phyloP scores from a whole-genome alignment of 2,888 invertebrate species.

The Andricus quercusramuli region DNA sequence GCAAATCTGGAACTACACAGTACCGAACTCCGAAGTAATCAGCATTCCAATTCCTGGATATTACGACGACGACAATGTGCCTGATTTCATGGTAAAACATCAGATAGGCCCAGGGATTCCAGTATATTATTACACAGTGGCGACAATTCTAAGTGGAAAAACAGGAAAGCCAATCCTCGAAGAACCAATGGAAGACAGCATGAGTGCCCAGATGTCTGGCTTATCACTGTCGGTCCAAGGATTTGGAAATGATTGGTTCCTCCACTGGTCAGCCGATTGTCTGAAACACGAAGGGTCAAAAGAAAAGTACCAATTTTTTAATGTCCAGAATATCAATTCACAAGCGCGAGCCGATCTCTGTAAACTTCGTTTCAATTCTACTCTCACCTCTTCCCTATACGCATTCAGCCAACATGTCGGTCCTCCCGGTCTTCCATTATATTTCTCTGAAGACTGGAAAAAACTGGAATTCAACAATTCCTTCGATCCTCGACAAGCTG shows the following conservation, averaged over 20 bases:
- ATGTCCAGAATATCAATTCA: constrained; percentile 61
- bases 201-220: constrained; percentile 83
- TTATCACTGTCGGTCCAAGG: constrained; percentile 82
- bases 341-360: constrained; percentile 82
- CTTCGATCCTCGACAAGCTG: constrained; percentile 79
- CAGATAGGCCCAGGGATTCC: constrained; percentile 86
- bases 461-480: constrained; percentile 77
- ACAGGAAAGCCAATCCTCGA: constrained; percentile 82
- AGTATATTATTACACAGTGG: constrained; percentile 86
- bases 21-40: constrained; percentile 85
- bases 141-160: constrained; percentile 81
- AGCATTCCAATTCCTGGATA: constrained; percentile 89
- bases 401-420: constrained; percentile 84
- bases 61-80: constrained; percentile 87
- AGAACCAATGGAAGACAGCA: constrained; percentile 81
- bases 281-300: constrained; percentile 77
- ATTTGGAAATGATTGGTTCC: constrained; percentile 87
- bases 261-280: constrained; percentile 89
- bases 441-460: constrained; percentile 82
- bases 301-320: constrained; percentile 80
- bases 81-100: constrained; percentile 89
- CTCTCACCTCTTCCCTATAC: constrained; percentile 84
- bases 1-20: constrained; percentile 87
- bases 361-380: constrained; percentile 85
- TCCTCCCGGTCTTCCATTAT: constrained; percentile 87